Evolutionary conservation across 2,888 invertebrate genomes (phyloP), one percentile per base, ranked within the genome.

Genomic region (Hirtodrosophila confusa): DNA sequence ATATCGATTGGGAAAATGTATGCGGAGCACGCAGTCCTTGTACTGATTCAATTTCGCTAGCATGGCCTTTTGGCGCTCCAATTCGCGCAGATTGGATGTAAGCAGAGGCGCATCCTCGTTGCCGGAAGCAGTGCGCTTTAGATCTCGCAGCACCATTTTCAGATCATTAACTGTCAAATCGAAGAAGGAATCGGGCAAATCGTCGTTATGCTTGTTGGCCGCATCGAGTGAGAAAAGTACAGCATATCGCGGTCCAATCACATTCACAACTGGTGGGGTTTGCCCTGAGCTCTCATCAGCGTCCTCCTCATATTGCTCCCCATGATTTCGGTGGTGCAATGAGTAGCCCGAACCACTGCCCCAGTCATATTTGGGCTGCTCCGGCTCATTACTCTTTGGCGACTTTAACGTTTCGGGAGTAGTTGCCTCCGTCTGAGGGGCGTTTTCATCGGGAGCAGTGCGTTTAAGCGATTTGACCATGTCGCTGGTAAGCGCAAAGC

Each of bases 161-260:
- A 97, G 94, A 92, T 98, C 98, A 60, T 95, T 94, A 41, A 96
- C 93, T 1, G 96, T 96, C 40, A 98, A 91, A 69, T 97, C 96
- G 90, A 96, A 98, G 91, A 98, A 98, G 49, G 96, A 96, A 91
- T 98, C 97, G 0, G 96, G 95, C 36, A 95, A 91, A 57, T 97
- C 96, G 50, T 95, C 95, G 10, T 91, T 89, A 60, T 94, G 92
- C 36, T 94, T 93, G 86, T 94, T 93, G 29, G 93, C 92, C n/a
- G 92, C 92, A 87, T 93, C 93, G 49, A 93, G 89, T 66, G 94
- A 94, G 89, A 95, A 97, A 23, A 95, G 92, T 75, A 97, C 92
- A 2, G 97, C 96, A 90, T 95, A 95, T 70, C 96, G 93, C 9
- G 82, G 69, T 17, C 86, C 80, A 78, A 91, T 91, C 23, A 90